Conservation (phyloP, 2,888 invertebrate species). For the Calliphora vomitoria region DNA sequence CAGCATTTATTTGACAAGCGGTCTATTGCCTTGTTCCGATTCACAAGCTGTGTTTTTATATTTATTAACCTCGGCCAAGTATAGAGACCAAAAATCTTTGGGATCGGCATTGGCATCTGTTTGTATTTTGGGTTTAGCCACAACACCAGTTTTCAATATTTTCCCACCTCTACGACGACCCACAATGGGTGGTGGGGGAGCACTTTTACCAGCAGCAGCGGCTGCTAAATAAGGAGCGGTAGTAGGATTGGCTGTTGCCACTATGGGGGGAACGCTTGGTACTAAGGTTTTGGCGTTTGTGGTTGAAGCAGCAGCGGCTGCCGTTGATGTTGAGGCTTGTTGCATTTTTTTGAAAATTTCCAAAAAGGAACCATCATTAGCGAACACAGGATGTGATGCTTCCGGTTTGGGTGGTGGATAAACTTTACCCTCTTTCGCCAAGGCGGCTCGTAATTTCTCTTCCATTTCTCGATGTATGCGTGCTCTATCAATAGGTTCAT, state of each 20-base stretch:
- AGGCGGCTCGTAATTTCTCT: conserved; percentile 82
- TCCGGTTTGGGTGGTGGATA: conserved; percentile 88
- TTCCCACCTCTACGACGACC: conserved; percentile 94
- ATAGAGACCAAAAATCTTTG: conserved; percentile 96
- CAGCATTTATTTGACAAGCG: conserved; percentile 92
- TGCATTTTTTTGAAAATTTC: conserved; percentile 96
- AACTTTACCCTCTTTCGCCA: conserved; percentile 84
- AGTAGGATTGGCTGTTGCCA: conserved; percentile 75
- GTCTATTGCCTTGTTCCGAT: conserved; percentile 95
- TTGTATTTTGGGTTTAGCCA: conserved; percentile 92
- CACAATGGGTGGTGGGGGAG: conserved; percentile 86
- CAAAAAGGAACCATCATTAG: conserved; percentile 94
- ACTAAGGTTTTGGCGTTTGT: conserved; percentile 12
- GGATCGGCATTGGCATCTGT: conserved; percentile 86
- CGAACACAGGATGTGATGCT: conserved; percentile 84
- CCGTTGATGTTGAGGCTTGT: conserved; percentile 80
- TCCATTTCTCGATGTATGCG: conserved; percentile 84
- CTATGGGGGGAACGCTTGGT: conserved; percentile 73
- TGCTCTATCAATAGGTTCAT: conserved; percentile 83
- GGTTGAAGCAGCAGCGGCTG: conserved; percentile 48
- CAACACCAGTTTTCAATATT: conserved; percentile 94
- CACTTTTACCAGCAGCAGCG: conserved; percentile 79
- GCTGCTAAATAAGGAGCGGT: conserved; percentile 80
- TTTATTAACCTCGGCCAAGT: conserved; percentile 96
- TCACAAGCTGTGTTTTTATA: conserved; percentile 97